These are phyloP conservation scores for Plecturocebus donacophilus DNA, from an alignment of 2,113 vertebrate species.

Conservation along the genomic window DNA sequence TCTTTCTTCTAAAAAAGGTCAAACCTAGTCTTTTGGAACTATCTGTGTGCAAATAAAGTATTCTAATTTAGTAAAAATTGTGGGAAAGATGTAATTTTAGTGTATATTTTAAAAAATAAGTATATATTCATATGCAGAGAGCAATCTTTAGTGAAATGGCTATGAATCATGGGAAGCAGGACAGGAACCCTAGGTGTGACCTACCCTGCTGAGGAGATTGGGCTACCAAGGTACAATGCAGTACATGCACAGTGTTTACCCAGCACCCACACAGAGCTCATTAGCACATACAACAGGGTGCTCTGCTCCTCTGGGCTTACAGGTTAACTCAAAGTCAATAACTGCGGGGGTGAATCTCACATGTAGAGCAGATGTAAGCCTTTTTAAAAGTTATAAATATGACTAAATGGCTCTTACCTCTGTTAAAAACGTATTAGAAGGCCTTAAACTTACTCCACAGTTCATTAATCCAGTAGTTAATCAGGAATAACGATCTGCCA, in stretches of 20 bases:
- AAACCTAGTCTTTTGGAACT: background rate
- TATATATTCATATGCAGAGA: background rate
- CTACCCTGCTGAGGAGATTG: background rate
- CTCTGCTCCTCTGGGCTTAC: background rate
- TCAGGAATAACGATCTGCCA: constrained; percentile 52
- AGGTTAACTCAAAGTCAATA: constrained; percentile 2
- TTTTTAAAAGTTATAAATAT: background rate
- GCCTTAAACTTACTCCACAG: constrained; percentile 14
- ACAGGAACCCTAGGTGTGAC: background rate
- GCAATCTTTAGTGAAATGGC: background rate
- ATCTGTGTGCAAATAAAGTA: background rate
- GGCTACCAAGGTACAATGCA: background rate
- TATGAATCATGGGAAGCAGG: background rate
- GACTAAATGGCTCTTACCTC: constrained; percentile 24
- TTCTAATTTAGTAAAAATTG: constrained; percentile 3
- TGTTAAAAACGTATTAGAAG: constrained; percentile 43
- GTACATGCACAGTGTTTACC: background rate
- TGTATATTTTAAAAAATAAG: background rate
- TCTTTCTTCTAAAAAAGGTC: background rate
- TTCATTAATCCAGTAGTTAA: constrained; percentile 48
- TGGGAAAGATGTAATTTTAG: background rate
- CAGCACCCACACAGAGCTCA: background rate
- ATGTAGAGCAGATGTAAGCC: background rate
- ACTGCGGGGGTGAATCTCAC: background rate
- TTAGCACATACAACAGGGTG: background rate